Conservation (phyloP, 2,113 vertebrate species). For the Clarias macrocephalus region DNA sequence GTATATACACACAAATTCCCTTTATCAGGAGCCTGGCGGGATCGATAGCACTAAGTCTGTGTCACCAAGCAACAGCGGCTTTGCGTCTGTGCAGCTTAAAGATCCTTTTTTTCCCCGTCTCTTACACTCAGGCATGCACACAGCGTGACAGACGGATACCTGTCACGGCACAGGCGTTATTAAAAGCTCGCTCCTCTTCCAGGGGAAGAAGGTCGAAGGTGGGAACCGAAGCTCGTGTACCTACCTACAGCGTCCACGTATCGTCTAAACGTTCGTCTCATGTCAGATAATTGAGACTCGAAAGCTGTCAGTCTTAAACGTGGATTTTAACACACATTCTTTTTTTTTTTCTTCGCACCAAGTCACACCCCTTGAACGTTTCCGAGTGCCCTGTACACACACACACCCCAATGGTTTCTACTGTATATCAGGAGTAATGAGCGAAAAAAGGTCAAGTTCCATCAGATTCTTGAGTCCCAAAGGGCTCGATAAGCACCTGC, state of each 20-base stretch:
- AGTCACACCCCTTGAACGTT: not conserved
- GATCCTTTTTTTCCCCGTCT: constrained; percentile 45
- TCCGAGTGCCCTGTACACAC: too few species aligned
- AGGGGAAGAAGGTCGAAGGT: not conserved
- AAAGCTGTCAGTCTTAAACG: not conserved
- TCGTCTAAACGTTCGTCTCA: not conserved
- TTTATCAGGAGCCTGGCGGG: constrained; percentile 57
- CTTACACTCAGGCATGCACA: constrained; percentile 38
- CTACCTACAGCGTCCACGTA: not conserved
- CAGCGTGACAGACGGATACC: not conserved
- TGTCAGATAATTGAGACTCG: not conserved
- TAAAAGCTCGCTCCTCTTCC: not conserved
- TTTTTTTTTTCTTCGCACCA: not conserved
- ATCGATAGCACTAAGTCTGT: constrained; percentile 58
- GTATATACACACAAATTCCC: constrained; percentile 32
- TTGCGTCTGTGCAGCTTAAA: constrained; percentile 47
- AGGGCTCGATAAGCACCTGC: not conserved
- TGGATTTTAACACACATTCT: not conserved
- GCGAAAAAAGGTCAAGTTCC: not conserved
- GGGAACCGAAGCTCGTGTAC: not conserved
- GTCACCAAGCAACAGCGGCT: constrained; percentile 27
- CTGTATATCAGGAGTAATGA: not conserved
- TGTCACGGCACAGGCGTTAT: not conserved
- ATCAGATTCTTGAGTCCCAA: not conserved
- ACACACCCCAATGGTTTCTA: not conserved